Conservation (phyloP, 2,113 vertebrate species). For the Prietella phreatophila region DNA sequence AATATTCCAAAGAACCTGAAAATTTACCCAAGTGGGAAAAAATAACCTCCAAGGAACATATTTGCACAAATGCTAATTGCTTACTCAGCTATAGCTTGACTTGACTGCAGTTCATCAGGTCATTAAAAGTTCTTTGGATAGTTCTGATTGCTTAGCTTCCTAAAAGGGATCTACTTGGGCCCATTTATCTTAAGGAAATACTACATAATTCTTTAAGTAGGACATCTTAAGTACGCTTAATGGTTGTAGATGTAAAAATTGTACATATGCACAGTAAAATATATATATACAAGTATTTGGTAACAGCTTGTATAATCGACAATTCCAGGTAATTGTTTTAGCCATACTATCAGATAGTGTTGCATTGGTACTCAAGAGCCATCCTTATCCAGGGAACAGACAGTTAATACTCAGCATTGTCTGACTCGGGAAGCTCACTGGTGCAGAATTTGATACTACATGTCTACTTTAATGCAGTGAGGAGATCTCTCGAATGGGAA, state of each 20-base stretch:
- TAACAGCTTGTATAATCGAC: too few species aligned
- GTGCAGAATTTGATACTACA: constrained; percentile 13
- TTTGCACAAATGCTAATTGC: not conserved
- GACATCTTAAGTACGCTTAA: not conserved
- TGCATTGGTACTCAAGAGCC: not conserved
- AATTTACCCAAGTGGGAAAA: not conserved
- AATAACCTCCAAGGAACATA: not conserved
- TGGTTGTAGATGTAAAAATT: not conserved
- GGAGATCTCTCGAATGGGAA: constrained; percentile 18
- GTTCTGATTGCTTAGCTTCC: not conserved
- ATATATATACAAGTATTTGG: not conserved
- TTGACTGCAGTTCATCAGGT: not conserved
- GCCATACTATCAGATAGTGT: not conserved
- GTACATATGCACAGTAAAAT: not conserved
- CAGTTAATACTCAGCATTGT: constrained; percentile 12
- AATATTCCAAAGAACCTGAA: not conserved
- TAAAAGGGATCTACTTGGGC: not conserved
- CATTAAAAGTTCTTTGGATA: not conserved
- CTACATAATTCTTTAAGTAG: not conserved
- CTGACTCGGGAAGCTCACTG: constrained; percentile 2
- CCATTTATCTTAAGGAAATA: not conserved
- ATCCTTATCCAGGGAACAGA: not conserved
- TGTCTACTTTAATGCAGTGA: constrained; percentile 5
- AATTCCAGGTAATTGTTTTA: not conserved
- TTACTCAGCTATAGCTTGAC: not conserved